These are phyloP conservation scores for Phenganax subtilis DNA, from an alignment of 92 coral and sea anemone genomes.

Conservation along the genomic window DNA sequence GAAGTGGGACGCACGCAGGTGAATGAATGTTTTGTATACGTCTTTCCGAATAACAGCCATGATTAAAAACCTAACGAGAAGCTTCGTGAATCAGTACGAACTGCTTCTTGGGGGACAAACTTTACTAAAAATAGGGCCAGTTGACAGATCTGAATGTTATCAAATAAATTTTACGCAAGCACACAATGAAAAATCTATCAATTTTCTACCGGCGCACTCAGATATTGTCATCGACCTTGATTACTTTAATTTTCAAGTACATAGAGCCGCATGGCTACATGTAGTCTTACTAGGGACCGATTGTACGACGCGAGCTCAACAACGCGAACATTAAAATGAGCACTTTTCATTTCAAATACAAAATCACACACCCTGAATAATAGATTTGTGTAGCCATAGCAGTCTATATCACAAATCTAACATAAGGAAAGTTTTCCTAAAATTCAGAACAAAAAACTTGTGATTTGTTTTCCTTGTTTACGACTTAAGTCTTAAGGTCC, in stretches of 20 bases:
- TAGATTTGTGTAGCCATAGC: too few species aligned
- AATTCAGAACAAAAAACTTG: background rate
- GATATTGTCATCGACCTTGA: slow-evolving; percentile 3
- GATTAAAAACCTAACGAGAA: background rate
- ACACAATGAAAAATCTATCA: background rate
- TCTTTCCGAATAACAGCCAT: too few species aligned
- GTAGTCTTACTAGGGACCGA: too few species aligned
- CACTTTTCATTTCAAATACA: too few species aligned
- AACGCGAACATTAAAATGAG: too few species aligned
- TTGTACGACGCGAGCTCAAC: too few species aligned
- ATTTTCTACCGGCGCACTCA: background rate
- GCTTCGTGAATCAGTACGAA: background rate
- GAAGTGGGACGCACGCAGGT: too few species aligned
- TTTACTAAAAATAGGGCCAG: background rate
- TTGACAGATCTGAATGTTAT: background rate
- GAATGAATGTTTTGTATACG: too few species aligned
- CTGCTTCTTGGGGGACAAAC: background rate
- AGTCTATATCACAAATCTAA: too few species aligned
- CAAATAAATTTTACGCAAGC: background rate
- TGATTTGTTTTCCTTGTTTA: background rate
- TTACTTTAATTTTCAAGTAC: background rate
- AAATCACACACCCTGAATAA: too few species aligned
- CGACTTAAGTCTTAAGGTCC: background rate
- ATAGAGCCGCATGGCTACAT: background rate
- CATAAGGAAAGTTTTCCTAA: too few species aligned